Conservation (phyloP, 2,797 vertebrate genomes). For the Sebastes taczanowskii region DNA sequence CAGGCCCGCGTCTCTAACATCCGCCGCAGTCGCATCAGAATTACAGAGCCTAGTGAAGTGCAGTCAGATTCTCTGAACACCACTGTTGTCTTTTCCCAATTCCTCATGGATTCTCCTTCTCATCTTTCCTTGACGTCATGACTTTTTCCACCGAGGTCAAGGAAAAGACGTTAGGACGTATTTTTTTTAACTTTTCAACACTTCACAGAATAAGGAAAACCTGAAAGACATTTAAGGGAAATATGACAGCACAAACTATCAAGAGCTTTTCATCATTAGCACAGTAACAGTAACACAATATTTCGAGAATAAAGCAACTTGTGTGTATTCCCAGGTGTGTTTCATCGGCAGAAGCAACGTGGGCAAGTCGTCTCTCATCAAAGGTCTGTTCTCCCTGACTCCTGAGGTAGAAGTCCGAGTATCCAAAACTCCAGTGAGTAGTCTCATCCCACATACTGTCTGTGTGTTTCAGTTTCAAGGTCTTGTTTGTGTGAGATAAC, state of each 20-base stretch:
- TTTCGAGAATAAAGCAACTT: neutral
- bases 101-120: too few relatives aligned
- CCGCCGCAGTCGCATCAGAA: too few relatives aligned
- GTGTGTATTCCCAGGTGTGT: constrained; percentile 86
- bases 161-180: too few relatives aligned
- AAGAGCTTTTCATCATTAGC: neutral
- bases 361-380: constrained; percentile 94
- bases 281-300: neutral
- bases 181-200: neutral
- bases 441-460: fast-evolving
- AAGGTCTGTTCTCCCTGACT: constrained; percentile 89
- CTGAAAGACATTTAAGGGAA: neutral
- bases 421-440: constrained; percentile 93
- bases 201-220: neutral
- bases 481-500: neutral
- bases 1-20: too few relatives aligned
- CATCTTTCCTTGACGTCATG: too few relatives aligned
- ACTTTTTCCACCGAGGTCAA: too few relatives aligned
- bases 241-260: neutral
- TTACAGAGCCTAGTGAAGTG: too few relatives aligned
- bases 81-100: too few relatives aligned
- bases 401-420: constrained; percentile 91
- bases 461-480: too few relatives aligned
- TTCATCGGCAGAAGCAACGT: constrained; percentile 97
- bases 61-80: too few relatives aligned